phyloP scores from a whole-genome alignment of 2,888 invertebrate genomes.

The Drosophila rellima region DNA sequence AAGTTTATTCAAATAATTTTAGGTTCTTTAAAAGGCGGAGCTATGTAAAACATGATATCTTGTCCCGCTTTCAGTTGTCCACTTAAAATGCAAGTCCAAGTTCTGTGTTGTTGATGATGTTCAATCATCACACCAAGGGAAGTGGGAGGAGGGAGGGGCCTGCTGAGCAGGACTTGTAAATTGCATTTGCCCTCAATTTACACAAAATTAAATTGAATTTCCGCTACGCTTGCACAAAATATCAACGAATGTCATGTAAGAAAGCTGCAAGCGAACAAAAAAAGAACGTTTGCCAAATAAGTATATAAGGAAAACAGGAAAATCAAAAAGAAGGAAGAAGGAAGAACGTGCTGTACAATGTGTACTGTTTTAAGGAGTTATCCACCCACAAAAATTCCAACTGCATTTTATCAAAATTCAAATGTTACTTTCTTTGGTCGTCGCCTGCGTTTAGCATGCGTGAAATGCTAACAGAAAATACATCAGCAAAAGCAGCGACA shows the following conservation, averaged over 20 bases:
- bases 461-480: conserved; percentile 65
- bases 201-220: conserved; percentile 79
- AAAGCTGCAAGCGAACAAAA: too few species aligned
- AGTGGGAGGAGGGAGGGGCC: background rate
- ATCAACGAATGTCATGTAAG: conserved; percentile 76
- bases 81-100: conserved; percentile 42
- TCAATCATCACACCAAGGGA: conserved; percentile 21
- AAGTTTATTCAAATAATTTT: conserved; percentile 3
- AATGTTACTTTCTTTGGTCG: conserved; percentile 66
- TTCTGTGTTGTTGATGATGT: conserved; percentile 23
- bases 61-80: conserved; percentile 17
- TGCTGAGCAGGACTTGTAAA: conserved; percentile 61
- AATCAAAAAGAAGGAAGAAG: too few species aligned
- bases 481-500: conserved; percentile 18
- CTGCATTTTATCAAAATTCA: conserved; percentile 80
- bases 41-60: background rate
- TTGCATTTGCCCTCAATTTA: conserved; percentile 78
- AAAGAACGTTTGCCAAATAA: too few species aligned
- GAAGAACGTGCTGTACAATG: conserved; percentile 6
- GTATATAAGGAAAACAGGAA: too few species aligned
- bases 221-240: conserved; percentile 76
- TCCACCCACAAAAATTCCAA: conserved; percentile 64
- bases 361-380: conserved; percentile 12
- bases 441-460: conserved; percentile 71
- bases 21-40: background rate